Base-by-base conservation (phyloP, 2,888 invertebrate genomes). In the Heliconius ismenius region DNA sequence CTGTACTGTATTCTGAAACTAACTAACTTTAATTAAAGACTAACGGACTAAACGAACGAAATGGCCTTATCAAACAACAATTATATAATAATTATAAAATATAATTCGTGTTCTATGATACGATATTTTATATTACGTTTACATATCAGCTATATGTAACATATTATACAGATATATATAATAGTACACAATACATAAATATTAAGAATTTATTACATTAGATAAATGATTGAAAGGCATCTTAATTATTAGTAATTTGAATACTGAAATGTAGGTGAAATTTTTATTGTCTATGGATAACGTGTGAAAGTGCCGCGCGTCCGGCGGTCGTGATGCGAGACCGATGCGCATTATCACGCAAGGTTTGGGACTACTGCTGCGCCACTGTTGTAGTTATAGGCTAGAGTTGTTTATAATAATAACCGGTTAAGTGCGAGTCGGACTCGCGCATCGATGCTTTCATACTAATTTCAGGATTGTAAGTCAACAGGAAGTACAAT, bases 231-330 rank as follows among this genome's bases (percentile, higher is more conserved):
- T 26, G 68, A 74, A 75, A 73, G 70, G 67, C 65, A 78, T 79
- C 70, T 74, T 72, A 68, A 74, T 74, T 70, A 76, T 73, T 75
- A 74, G 76, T 78, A 76, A 80, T 80, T 81, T 76, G 77, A 80
- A 81, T 81, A 81, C 76, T 78, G 77, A 81, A 81, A 90, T 87
- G 86, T 90, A 85, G 90, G 90, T 90, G 88, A 90, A 90, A 91
- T 86, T 89, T 49, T 81, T 82, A 84, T 83, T 83, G 87, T 84
- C 84, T 86, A 84, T 80, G 82, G 79, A 81, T 84, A 84, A 86
- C 87, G 91, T 89, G 91, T 90, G 92, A 92, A 92, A 92, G 91
- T 90, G 89, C 82, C 80, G 84, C 83, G 87, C 83, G 85, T 85
- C 85, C 84, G 85, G 83, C 81, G 85, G 83, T 83, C 80, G 81